phyloP scores from a whole-genome alignment of 1,140 invertebrate species.

The Zaprionus lachaisei region DNA sequence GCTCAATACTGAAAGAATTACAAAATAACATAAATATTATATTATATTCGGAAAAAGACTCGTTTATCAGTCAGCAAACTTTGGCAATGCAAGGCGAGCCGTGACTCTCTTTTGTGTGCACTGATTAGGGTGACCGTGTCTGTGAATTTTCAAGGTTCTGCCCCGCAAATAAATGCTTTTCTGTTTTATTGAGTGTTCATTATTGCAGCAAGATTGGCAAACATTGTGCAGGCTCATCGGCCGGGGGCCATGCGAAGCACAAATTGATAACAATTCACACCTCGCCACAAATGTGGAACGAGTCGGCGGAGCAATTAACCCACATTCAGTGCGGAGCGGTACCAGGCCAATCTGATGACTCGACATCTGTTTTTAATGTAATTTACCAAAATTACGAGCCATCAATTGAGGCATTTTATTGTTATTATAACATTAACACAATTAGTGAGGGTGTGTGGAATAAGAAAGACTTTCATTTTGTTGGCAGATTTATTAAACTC shows the following conservation, averaged over 20 bases:
- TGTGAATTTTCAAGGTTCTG: slow-evolving; percentile 15
- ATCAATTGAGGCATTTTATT: slow-evolving; percentile 66
- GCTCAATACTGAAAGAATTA: no score
- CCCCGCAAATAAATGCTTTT: not conserved
- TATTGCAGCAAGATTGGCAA: slow-evolving; percentile 48
- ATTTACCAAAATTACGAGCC: slow-evolving; percentile 69
- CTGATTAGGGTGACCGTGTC: not conserved
- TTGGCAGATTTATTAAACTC: slow-evolving; percentile 16
- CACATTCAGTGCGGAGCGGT: slow-evolving; percentile 15
- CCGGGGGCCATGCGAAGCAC: slow-evolving; percentile 42
- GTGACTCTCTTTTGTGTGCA: not conserved
- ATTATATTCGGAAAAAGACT: not conserved
- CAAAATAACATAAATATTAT: not conserved
- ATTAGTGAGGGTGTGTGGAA: slow-evolving; percentile 28
- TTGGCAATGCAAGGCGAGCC: not conserved
- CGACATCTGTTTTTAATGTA: slow-evolving; percentile 52
- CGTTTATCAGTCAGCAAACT: not conserved
- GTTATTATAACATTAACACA: slow-evolving; percentile 55
- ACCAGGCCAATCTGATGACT: slow-evolving; percentile 43
- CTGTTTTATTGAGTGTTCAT: slow-evolving; percentile 9
- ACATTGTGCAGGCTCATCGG: slow-evolving; percentile 40
- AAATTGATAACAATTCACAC: slow-evolving; percentile 78
- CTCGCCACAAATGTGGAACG: slow-evolving; percentile 58
- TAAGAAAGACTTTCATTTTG: slow-evolving; percentile 27
- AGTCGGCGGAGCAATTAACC: slow-evolving; percentile 48